phyloP scores from a whole-genome alignment of 1,140 invertebrate genomes.

The Bombus fervidus region DNA sequence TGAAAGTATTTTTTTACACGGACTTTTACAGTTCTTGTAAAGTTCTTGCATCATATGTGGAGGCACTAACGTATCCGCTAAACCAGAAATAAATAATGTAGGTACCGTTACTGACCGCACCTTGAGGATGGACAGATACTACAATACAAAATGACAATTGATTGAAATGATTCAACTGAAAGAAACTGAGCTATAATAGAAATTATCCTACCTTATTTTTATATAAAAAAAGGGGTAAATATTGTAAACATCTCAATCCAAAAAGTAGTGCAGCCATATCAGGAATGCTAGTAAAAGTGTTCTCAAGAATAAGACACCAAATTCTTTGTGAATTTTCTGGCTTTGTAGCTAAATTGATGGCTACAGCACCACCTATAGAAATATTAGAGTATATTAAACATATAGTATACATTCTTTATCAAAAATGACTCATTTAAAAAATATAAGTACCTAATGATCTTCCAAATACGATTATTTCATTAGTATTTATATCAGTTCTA shows the following conservation, averaged over 20 bases:
- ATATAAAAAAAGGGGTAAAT: constrained; percentile 89
- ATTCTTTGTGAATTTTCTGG: constrained; percentile 89
- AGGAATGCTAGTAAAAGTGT: constrained; percentile 97
- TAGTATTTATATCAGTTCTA: constrained; percentile 91
- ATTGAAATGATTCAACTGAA: constrained; percentile 8
- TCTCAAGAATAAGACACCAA: constrained; percentile 94
- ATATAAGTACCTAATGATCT: constrained; percentile 89
- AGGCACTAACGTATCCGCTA: constrained; percentile 93
- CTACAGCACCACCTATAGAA: constrained; percentile 90
- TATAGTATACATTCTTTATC: not conserved
- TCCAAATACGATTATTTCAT: constrained; percentile 96
- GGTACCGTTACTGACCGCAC: constrained; percentile 86
- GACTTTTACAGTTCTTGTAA: constrained; percentile 87
- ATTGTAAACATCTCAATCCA: constrained; percentile 87
- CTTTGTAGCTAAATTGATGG: constrained; percentile 91
- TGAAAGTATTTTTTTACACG: constrained; percentile 88
- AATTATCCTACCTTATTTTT: constrained; percentile 89
- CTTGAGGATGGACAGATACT: constrained; percentile 89
- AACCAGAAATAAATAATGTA: constrained; percentile 90
- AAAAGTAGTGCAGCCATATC: constrained; percentile 93
- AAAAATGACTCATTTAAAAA: not conserved
- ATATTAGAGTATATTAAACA: not conserved
- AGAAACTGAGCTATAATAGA: not conserved
- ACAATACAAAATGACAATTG: constrained; percentile 72
- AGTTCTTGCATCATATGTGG: constrained; percentile 92